phyloP scores from a whole-genome alignment of 2,888 invertebrate species.

The Parnassius orleans region DNA sequence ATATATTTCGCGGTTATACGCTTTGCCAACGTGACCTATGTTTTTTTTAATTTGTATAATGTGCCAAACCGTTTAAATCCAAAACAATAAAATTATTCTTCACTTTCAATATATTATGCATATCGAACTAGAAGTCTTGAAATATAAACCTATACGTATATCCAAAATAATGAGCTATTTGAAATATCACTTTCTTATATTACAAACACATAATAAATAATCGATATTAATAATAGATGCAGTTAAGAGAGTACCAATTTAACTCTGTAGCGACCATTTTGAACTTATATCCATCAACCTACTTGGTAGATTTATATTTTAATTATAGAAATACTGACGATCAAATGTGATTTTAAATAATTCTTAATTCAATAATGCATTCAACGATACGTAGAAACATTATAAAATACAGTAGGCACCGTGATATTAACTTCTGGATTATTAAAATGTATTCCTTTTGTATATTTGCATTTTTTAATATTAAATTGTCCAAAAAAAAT shows the following conservation, averaged over 20 bases:
- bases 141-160: slow-evolving; percentile 6
- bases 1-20: neutral
- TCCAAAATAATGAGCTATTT: slow-evolving; percentile 7
- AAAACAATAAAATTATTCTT: neutral
- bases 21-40: neutral
- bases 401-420: neutral
- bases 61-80: slow-evolving; percentile 23
- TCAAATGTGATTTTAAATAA: slow-evolving; percentile 13
- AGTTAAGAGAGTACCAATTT: slow-evolving; percentile 22
- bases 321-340: neutral
- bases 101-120: slow-evolving; percentile 17
- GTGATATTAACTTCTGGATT: too few relatives aligned
- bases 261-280: slow-evolving; percentile 16
- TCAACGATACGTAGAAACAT: neutral
- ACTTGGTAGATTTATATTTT: slow-evolving; percentile 5
- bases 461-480: neutral
- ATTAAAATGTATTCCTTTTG: too few relatives aligned
- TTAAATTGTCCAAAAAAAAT: too few relatives aligned
- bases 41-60: slow-evolving; percentile 15
- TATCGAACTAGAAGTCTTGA: slow-evolving; percentile 16
- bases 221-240: slow-evolving; percentile 19
- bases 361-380: neutral
- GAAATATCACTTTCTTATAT: slow-evolving; percentile 18
- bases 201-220: slow-evolving; percentile 13
- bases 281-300: slow-evolving; percentile 7